Evolutionary conservation across 2,797 vertebrate species (phyloP), one percentile per base, ranked within the genome.

Genomic region (Syngnathus rostellatus): DNA sequence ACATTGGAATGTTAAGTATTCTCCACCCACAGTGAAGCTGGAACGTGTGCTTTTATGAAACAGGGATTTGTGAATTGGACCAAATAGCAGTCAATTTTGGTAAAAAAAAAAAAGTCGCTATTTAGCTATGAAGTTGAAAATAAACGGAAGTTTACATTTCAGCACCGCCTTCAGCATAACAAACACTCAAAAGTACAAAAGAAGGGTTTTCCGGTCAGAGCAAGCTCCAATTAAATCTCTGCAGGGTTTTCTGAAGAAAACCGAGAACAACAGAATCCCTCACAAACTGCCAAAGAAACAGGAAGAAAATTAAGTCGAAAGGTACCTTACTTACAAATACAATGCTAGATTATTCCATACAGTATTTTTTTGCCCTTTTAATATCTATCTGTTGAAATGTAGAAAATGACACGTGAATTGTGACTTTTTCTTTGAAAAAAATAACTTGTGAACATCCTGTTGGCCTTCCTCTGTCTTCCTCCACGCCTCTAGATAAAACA

Each of bases 401-500:
- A 43, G 10, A 43, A 43, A 43, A 9, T 31, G 25, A 31, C 25
- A 31, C 31, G 31, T 31, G 31, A 31, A 31, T 31, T 31, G 31
- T 31, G 31, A 31, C 17, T 0, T 3, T 21, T 16, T 40, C 48
- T 64, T 48, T 71, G 62, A 72, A 58, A 60, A 40, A 23, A 64
- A 48, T 10, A n/a, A 50, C 50, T 73, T 54, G 41, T 62, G 57
- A 73, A 75, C 71, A 73, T 79, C 70, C 71, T 65, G 54, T 31
- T 59, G 63, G 50, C 55, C 57, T 67, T 41, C 64, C 41, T 48
- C 67, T 21, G 67, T 65, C 74, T 70, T 69, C 68, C 75, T 73
- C 74, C 72, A 50, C 62, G 76, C 71, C 66, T 68, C 72, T 65
- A 31, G 70, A 66, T 68, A 43, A 72, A 70, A 77, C 65, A 74